Conservation (phyloP, 1,140 invertebrate species). For the Microplitis mediator region DNA sequence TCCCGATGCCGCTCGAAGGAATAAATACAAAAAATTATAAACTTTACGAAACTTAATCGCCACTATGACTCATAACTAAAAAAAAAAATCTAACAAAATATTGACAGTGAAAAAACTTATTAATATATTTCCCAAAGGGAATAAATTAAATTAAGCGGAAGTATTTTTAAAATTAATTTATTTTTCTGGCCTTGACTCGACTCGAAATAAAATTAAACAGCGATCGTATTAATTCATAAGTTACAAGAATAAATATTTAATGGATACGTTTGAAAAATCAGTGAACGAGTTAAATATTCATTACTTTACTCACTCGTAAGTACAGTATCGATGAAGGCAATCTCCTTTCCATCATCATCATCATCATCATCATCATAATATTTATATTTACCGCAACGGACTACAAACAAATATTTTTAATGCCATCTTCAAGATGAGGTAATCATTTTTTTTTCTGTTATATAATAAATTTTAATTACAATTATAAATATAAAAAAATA, state of each 20-base stretch:
- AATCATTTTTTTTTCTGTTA: background rate
- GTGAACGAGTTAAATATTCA: background rate
- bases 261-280: background rate
- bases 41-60: no score
- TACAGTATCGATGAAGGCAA: constrained; percentile 17
- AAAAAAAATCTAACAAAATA: no score
- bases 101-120: no score
- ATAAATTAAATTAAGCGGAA: no score
- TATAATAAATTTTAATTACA: background rate
- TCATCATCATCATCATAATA: background rate
- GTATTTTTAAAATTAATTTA: no score
- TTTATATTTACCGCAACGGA: background rate
- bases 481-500: background rate
- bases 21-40: no score
- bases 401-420: background rate
- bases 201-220: no score
- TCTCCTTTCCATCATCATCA: background rate
- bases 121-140: no score
- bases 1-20: no score
- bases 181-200: no score
- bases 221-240: no score
- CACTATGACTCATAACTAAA: no score
- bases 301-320: background rate
- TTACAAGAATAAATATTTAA: background rate
- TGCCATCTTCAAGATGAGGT: background rate